Evolutionary conservation across 2,888 invertebrate species (phyloP).

Genomic region (Zygaena filipendulae): DNA sequence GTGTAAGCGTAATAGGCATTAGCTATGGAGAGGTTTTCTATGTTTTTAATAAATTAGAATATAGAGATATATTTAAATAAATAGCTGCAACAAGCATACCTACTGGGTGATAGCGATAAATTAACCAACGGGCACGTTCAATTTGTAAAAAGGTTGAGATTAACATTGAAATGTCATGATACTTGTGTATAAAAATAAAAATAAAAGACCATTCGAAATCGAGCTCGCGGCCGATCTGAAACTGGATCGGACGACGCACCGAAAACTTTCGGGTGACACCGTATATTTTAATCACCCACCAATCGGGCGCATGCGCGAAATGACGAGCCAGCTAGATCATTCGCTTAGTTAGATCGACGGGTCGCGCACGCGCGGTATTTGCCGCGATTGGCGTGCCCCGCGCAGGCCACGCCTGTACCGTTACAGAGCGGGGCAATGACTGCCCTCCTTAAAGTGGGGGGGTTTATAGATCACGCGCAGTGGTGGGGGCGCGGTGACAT

Average conservation of each 20-base stretch:
- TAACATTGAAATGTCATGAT: too few species aligned
- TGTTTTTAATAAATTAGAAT: too few species aligned
- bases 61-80: too few species aligned
- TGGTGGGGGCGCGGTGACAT: constrained; percentile 49
- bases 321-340: constrained; percentile 64
- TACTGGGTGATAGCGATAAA: too few species aligned
- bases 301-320: constrained; percentile 58
- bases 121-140: too few species aligned
- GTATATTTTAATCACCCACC: constrained; percentile 47
- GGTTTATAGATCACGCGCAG: constrained; percentile 41
- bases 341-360: constrained; percentile 50
- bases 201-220: too few species aligned
- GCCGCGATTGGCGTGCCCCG: constrained; percentile 55
- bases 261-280: too few species aligned
- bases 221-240: constrained; percentile 20
- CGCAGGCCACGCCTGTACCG: constrained; percentile 62
- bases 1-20: too few species aligned
- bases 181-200: too few species aligned
- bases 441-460: constrained; percentile 57
- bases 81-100: too few species aligned
- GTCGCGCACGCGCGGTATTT: constrained; percentile 35
- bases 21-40: too few species aligned
- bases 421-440: constrained; percentile 61
- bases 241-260: constrained; percentile 44
- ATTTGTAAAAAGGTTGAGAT: too few species aligned